Evolutionary conservation across 1,140 invertebrate species (phyloP), one percentile per base, ranked within the genome.

Genomic region (Eueides isabella): DNA sequence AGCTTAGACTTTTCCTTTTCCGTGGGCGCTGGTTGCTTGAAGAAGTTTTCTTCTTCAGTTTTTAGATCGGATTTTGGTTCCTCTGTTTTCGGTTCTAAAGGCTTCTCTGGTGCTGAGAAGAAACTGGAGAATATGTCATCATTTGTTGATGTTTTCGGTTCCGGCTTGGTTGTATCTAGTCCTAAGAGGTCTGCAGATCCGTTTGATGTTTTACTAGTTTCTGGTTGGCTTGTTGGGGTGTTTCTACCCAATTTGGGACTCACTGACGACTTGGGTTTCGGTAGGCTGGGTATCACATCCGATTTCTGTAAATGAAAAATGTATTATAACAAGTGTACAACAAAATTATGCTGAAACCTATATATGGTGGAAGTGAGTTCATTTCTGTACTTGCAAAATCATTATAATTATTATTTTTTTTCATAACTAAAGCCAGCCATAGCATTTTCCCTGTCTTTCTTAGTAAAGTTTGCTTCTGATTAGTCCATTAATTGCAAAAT

Each of bases 11-110:
- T 96, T 80, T 96, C 96, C 78, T 96, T 96, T 80, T 96, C 94
- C 35, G 95, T 95, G 0, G 96, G 95, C 2, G 95, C 94, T n/a
- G 96, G 94, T 89, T 98, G 97, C 92, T 97, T 97, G 85, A 98
- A 98, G 93, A 98, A 98, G 90, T 96, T 97, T 77, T 97, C 96
- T 85, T 98, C 97, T 87, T 98, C 97, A 2, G 95, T 94, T 86
- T 96, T 96, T 73, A 94, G 85, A 62, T 94, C 94, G n/a, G 92
- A 87, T 83, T 91, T 92, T 64, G 72, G 78, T 78, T 85, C 84
- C 77, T 94, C 89, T 7, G 81, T 81, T 78, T 79, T 93, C 64
- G 80, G 84, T 72, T 85, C 93, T 78, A 76, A 87, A 83, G 76
- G 86, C 84, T 86, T 90, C 23, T 94, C 92, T 41, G 95, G 94